Evolutionary conservation across 2,888 invertebrate genomes (phyloP).

Genomic region (Caenorhabditis angaria): DNA sequence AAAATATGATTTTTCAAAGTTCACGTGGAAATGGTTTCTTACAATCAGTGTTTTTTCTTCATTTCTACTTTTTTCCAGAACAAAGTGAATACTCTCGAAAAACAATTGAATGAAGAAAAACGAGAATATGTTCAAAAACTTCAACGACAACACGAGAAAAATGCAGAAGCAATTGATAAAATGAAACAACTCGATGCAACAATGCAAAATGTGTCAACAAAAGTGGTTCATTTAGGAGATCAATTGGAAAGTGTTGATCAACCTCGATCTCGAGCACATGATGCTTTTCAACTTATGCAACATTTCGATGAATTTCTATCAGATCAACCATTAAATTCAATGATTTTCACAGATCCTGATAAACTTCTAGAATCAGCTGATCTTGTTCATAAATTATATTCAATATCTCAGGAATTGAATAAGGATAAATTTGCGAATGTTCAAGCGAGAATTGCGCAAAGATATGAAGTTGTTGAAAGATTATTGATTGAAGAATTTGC

Average conservation of each 20-base stretch:
- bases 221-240: conserved; percentile 97
- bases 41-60: neutral
- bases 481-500: conserved; percentile 93
- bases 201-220: conserved; percentile 94
- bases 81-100: conserved; percentile 67
- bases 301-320: conserved; percentile 91
- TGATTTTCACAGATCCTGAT: conserved; percentile 85
- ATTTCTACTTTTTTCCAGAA: conserved; percentile 41
- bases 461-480: conserved; percentile 71
- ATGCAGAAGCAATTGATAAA: conserved; percentile 64
- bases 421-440: conserved; percentile 67
- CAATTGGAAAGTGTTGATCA: conserved; percentile 83
- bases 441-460: conserved; percentile 68
- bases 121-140: conserved; percentile 65
- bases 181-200: conserved; percentile 85
- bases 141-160: conserved; percentile 66
- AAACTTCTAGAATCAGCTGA: conserved; percentile 92
- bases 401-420: conserved; percentile 86
- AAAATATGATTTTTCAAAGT: neutral
- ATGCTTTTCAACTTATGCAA: conserved; percentile 90
- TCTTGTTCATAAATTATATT: conserved; percentile 92
- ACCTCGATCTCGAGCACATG: conserved; percentile 85
- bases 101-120: conserved; percentile 67
- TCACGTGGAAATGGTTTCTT: neutral
- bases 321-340: conserved; percentile 84